These are phyloP conservation scores for Rhopalosiphum nymphaeae DNA, from an alignment of 2,888 invertebrate genomes.

Conservation along the genomic window DNA sequence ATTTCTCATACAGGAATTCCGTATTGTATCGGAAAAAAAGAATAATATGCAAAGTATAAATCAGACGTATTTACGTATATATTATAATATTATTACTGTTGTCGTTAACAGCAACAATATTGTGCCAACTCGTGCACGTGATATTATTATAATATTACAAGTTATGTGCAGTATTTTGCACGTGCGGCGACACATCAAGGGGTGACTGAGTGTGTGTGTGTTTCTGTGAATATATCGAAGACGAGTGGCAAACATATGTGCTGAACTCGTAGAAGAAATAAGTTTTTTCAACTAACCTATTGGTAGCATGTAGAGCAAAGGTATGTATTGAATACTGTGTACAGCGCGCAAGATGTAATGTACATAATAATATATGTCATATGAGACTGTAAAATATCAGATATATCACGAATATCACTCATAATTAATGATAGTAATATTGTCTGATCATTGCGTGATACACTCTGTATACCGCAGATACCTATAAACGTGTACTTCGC, in stretches of 20 bases:
- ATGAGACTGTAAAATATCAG: neutral
- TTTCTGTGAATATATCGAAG: neutral
- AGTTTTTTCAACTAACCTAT: neutral
- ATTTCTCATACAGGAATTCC: neutral
- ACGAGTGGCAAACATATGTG: neutral
- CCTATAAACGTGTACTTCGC: neutral
- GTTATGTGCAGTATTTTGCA: neutral
- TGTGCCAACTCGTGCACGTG: neutral
- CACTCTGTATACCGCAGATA: neutral
- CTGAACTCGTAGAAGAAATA: neutral
- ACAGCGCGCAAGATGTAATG: neutral
- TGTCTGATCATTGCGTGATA: neutral
- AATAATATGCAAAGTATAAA: neutral
- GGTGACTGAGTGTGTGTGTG: neutral
- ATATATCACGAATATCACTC: neutral
- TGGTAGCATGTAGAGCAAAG: neutral
- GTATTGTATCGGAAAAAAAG: neutral
- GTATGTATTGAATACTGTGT: neutral
- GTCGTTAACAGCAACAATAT: neutral
- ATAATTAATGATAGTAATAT: neutral
- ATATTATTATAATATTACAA: neutral
- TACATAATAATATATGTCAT: neutral
- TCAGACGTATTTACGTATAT: neutral
- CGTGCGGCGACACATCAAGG: neutral
- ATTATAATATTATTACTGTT: neutral